A percentile compares a stretch with the other conserved stretches of the same genome.
Conservation (phyloP, 2,888 invertebrate species). For the Eucera pruinosa region DNA sequence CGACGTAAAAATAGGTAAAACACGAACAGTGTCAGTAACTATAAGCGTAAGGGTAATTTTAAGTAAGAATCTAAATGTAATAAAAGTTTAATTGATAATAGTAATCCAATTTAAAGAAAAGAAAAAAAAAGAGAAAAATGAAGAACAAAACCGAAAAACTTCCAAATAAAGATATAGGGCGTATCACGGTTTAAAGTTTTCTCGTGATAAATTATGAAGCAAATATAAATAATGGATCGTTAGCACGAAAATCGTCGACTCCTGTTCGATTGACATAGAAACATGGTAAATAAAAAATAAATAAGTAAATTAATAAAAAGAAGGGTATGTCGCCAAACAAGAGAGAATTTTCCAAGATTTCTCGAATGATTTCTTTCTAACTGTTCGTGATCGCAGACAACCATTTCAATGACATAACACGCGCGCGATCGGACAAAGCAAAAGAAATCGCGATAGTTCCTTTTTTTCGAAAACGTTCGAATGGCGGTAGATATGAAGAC, state of each 20-base stretch:
- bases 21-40: slow-evolving; percentile 46
- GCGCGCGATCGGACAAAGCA: slow-evolving; percentile 5
- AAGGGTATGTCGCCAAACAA: slow-evolving; percentile 5
- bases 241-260: slow-evolving; percentile 37
- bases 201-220: slow-evolving; percentile 13
- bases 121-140: not conserved
- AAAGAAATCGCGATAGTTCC: slow-evolving; percentile 41
- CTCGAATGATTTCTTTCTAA: slow-evolving; percentile 21
- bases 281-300: not conserved
- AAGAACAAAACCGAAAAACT: slow-evolving; percentile 4
- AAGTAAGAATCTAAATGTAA: slow-evolving; percentile 17
- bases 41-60: slow-evolving; percentile 20
- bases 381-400: slow-evolving; percentile 53
- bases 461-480: not conserved
- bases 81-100: too few species aligned
- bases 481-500: slow-evolving; percentile 11
- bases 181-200: not conserved
- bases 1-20: slow-evolving; percentile 51
- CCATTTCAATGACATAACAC: slow-evolving; percentile 45
- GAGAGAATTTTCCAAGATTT: slow-evolving; percentile 22
- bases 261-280: slow-evolving; percentile 16
- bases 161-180: not conserved
- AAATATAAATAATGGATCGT: not conserved
- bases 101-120: not conserved
- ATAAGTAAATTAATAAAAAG: not conserved